phyloP scores from a whole-genome alignment of 2,888 invertebrate species.

The Caenorhabditis plicata region DNA sequence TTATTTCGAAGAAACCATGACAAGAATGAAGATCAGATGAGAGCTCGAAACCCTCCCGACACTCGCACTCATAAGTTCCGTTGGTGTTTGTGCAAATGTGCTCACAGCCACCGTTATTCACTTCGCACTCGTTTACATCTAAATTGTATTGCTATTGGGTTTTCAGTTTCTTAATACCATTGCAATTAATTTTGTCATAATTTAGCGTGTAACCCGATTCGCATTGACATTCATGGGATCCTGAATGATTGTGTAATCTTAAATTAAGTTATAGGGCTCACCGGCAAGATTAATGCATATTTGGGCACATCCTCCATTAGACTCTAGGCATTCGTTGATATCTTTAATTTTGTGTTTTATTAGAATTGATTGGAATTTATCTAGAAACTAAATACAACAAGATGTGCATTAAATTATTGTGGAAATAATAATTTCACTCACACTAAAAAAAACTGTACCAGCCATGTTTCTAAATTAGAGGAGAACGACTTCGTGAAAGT shows the following conservation, averaged over 20 bases:
- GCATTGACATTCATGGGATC: constrained; percentile 79
- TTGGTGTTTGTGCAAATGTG: constrained; percentile 84
- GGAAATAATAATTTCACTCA: background rate
- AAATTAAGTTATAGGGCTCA: no score
- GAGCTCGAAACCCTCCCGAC: constrained; percentile 78
- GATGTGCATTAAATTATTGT: constrained; percentile 1
- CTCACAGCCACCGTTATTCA: constrained; percentile 80
- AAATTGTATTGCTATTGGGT: constrained; percentile 55
- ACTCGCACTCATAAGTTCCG: constrained; percentile 80
- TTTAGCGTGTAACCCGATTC: constrained; percentile 73
- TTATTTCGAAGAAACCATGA: constrained; percentile 70
- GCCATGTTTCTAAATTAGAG: background rate
- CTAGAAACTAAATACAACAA: background rate
- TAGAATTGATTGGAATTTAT: background rate
- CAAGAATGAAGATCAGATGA: constrained; percentile 82
- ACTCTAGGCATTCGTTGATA: constrained; percentile 80
- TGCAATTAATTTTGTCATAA: constrained; percentile 47
- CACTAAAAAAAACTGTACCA: background rate
- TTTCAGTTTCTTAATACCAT: constrained; percentile 32
- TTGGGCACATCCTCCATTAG: constrained; percentile 81
- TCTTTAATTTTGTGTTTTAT: constrained; percentile 69
- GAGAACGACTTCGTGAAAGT: background rate
- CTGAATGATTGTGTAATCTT: no score
- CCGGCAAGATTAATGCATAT: constrained; percentile 82
- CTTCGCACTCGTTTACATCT: constrained; percentile 81